Evolutionary conservation across 2,113 vertebrate genomes (phyloP).

Genomic region (human (Homo sapiens)): GRCh38 chr2:168004001-168004500

Average conservation of each 20-base stretch:
- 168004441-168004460: not conserved
- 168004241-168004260: not conserved
- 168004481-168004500: too few relatives aligned
- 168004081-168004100: not conserved
- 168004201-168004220: not conserved
- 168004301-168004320: not conserved
- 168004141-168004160: slow-evolving; percentile 2
- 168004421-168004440: not conserved
- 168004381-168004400: not conserved
- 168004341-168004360: not conserved
- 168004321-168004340: not conserved
- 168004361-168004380: not conserved
- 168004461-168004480: too few relatives aligned
- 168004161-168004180: not conserved
- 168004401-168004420: not conserved
- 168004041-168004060: not conserved
- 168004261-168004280: not conserved
- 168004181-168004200: slow-evolving; percentile 49
- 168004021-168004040: not conserved
- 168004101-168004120: not conserved
- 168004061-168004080: not conserved
- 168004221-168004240: not conserved
- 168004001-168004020: not conserved
- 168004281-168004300: not conserved
- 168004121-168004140: not conserved